Conservation (phyloP, 2,797 vertebrate genomes). For the Notoglanidium macrostoma region DNA sequence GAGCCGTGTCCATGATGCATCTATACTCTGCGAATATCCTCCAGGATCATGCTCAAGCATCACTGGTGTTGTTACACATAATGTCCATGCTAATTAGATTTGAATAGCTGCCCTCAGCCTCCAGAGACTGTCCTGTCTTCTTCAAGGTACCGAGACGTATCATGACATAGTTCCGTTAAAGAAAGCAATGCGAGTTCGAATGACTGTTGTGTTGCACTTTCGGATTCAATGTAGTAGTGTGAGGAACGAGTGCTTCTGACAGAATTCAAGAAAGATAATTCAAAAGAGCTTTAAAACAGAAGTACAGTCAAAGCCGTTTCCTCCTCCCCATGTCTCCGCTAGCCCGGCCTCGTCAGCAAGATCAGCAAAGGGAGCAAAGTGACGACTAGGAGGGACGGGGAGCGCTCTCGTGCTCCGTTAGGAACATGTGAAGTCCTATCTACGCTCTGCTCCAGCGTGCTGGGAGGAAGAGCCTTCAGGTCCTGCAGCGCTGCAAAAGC, state of each 20-base stretch:
- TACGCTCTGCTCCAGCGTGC: slow-evolving; percentile 77
- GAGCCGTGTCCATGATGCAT: not conserved
- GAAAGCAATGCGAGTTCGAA: not conserved
- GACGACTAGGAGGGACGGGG: slow-evolving; percentile 57
- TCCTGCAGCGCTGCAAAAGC: slow-evolving; percentile 82
- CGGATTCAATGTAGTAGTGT: not conserved
- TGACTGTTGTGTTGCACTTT: not conserved
- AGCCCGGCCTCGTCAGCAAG: slow-evolving; percentile 66
- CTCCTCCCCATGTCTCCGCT: not conserved
- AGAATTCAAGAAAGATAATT: not conserved
- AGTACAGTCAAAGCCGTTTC: not conserved
- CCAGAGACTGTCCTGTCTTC: slow-evolving; percentile 31
- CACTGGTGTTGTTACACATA: not conserved
- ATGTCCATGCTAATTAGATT: slow-evolving; percentile 33
- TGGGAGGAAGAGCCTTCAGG: slow-evolving; percentile 80
- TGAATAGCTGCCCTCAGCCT: slow-evolving; percentile 49
- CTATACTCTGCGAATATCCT: not conserved
- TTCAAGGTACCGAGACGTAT: slow-evolving; percentile 20
- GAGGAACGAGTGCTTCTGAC: slow-evolving; percentile 11
- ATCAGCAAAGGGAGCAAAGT: slow-evolving; percentile 69
- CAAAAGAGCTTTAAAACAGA: slow-evolving; percentile 2
- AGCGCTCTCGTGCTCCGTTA: slow-evolving; percentile 55
- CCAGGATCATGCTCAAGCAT: slow-evolving; percentile 12
- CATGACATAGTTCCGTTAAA: slow-evolving; percentile 13
- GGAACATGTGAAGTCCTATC: slow-evolving; percentile 70